Percentiles rank a stretch among this genome's conserved stretches.
Evolutionary conservation across 2,888 invertebrate genomes (phyloP).

Genomic region (Hylaea fasciaria): DNA sequence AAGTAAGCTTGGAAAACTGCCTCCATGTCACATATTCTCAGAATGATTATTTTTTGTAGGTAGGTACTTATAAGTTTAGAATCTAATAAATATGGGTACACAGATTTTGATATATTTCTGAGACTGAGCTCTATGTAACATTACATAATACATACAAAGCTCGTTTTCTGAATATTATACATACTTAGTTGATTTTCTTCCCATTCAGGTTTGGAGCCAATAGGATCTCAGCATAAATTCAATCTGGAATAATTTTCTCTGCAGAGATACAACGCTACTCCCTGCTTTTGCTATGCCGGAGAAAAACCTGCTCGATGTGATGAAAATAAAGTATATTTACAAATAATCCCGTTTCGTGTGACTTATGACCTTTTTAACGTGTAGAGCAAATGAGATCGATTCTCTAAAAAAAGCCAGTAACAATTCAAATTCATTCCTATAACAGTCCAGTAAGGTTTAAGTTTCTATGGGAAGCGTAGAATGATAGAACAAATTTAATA

Average conservation of each 20-base stretch:
- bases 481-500: conserved; percentile 73
- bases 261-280: conserved; percentile 71
- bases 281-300: conserved; percentile 52
- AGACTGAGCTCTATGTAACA: too few relatives aligned
- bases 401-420: conserved; percentile 66
- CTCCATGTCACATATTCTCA: too few relatives aligned
- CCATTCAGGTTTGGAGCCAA: neutral
- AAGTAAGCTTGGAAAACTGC: too few relatives aligned
- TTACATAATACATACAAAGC: neutral
- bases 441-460: conserved; percentile 26
- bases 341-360: conserved; percentile 35
- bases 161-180: too few relatives aligned
- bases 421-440: conserved; percentile 46
- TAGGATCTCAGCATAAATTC: conserved; percentile 52
- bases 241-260: conserved; percentile 70
- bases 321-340: conserved; percentile 48
- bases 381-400: conserved; percentile 75
- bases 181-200: conserved; percentile 6
- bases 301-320: conserved; percentile 37
- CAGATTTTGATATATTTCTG: too few relatives aligned
- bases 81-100: too few relatives aligned
- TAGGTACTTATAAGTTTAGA: too few relatives aligned
- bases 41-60: too few relatives aligned
- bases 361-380: conserved; percentile 53
- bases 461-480: conserved; percentile 45